These are phyloP conservation scores for Gymnocephalus cernua DNA, from an alignment of 2,113 vertebrate genomes.

Conservation along the genomic window DNA sequence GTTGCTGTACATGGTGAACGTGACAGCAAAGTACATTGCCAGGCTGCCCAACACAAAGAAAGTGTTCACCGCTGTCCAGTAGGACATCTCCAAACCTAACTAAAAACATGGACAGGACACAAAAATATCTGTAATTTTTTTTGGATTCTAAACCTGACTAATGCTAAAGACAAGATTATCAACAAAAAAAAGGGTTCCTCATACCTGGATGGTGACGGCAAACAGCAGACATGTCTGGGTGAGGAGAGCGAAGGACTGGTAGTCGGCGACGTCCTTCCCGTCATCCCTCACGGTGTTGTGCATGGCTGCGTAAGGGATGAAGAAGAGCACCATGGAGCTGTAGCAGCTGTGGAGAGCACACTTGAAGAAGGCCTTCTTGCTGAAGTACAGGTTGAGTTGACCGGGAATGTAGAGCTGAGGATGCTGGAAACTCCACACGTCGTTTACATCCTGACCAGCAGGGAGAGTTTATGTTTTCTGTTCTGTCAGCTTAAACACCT, in stretches of 20 bases:
- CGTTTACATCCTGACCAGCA: slow-evolving; percentile 91
- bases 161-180: background rate
- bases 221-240: slow-evolving; percentile 93
- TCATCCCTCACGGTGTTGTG: slow-evolving; percentile 86
- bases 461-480: slow-evolving; percentile 16
- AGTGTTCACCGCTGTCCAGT: slow-evolving; percentile 95
- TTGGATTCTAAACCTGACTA: background rate
- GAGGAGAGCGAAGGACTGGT: slow-evolving; percentile 94
- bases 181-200: no score
- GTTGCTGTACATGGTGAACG: slow-evolving; percentile 93
- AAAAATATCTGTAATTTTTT: background rate
- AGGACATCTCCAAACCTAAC: slow-evolving; percentile 92
- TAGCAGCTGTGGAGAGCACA: slow-evolving; percentile 93
- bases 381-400: slow-evolving; percentile 94
- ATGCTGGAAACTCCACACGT: slow-evolving; percentile 91
- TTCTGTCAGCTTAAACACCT: background rate
- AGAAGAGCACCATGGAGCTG: slow-evolving; percentile 97
- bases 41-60: slow-evolving; percentile 95
- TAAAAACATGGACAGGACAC: slow-evolving; percentile 53
- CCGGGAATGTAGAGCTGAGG: slow-evolving; percentile 94
- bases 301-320: slow-evolving; percentile 90
- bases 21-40: slow-evolving; percentile 91
- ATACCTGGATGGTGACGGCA: slow-evolving; percentile 92
- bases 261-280: slow-evolving; percentile 90
- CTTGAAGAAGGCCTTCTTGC: slow-evolving; percentile 89